Evolutionary conservation across 1,140 invertebrate species (phyloP).

Genomic region (Brachionus calyciflorus): DNA sequence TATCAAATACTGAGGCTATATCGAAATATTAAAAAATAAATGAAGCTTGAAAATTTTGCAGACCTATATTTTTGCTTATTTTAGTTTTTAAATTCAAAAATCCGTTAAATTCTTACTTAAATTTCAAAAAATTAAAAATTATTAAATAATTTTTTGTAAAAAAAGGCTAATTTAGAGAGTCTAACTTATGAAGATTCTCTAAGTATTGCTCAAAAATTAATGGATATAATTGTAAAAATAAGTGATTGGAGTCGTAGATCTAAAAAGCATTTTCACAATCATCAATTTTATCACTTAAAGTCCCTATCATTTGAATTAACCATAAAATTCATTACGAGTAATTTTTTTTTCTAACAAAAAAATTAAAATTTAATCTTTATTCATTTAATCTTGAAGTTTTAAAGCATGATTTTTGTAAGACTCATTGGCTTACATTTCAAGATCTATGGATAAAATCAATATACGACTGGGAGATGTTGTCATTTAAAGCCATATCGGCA

Average conservation of each 20-base stretch:
- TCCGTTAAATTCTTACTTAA: no score
- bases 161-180: conserved; percentile 26
- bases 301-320: neutral
- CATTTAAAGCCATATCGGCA: conserved; percentile 10
- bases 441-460: neutral
- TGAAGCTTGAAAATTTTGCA: no score
- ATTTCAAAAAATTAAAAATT: no score
- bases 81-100: no score
- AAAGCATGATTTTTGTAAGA: conserved; percentile 6
- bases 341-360: neutral
- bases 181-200: conserved; percentile 15
- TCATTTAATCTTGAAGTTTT: neutral
- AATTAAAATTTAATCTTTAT: neutral
- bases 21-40: no score
- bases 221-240: conserved; percentile 45
- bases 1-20: neutral
- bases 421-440: conserved; percentile 5
- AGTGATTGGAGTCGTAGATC: conserved; percentile 17
- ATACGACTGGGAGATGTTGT: neutral
- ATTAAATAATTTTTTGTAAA: neutral
- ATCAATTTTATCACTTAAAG: conserved; percentile 13
- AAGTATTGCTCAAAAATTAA: conserved; percentile 41
- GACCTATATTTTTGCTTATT: no score
- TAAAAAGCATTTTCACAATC: neutral
- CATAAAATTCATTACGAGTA: conserved; percentile 30